These are phyloP conservation scores for Zonotrichia albicollis DNA, from an alignment of 2,797 vertebrate genomes.

Conservation along the genomic window DNA sequence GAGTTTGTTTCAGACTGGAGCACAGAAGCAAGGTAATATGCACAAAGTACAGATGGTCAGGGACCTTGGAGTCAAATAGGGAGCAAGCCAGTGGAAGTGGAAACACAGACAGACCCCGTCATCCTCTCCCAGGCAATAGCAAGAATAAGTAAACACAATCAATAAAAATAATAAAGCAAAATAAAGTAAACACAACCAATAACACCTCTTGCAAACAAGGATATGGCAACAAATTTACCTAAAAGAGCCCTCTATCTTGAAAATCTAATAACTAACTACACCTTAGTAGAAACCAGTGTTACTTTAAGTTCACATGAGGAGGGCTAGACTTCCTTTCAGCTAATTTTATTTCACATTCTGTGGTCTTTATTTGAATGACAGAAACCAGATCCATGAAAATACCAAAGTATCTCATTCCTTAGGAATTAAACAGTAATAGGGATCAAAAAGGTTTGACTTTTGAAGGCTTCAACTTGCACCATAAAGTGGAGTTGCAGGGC, in stretches of 20 bases:
- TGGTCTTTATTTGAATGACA: background rate
- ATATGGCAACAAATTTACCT: background rate
- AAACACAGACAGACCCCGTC: background rate
- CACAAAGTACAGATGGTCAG: background rate
- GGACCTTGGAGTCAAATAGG: background rate
- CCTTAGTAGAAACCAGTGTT: background rate
- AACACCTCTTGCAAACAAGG: background rate
- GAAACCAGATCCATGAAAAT: background rate
- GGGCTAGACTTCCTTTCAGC: background rate
- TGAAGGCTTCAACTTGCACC: background rate
- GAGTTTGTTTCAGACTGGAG: background rate
- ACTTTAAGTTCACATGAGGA: background rate
- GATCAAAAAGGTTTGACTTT: background rate
- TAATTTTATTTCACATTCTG: background rate
- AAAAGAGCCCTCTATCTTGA: background rate
- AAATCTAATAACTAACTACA: background rate
- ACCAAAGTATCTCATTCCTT: background rate
- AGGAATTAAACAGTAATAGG: background rate
- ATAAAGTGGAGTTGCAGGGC: background rate
- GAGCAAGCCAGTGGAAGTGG: background rate
- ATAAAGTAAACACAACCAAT: background rate
- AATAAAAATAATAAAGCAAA: background rate
- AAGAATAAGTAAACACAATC: background rate
- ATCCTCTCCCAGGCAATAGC: background rate
- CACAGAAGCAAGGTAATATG: background rate